These are phyloP conservation scores for Drosophila tani DNA, from an alignment of 1,140 invertebrate species.

Conservation along the genomic window DNA sequence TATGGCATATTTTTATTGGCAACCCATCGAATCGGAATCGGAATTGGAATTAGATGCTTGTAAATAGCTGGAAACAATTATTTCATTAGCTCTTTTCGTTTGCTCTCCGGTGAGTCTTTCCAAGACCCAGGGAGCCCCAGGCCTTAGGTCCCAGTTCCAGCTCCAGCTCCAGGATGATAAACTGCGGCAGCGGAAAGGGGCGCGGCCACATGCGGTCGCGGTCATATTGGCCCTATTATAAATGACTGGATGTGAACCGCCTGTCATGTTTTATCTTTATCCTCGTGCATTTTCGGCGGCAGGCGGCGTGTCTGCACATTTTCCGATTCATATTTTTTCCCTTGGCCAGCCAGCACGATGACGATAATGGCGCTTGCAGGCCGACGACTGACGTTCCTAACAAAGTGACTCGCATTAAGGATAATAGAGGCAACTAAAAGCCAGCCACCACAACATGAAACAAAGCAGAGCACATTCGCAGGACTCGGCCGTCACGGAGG, in stretches of 20 bases:
- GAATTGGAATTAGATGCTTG: constrained; percentile 76
- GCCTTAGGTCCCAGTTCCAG: constrained; percentile 1
- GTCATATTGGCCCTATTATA: constrained; percentile 79
- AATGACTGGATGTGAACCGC: constrained; percentile 80
- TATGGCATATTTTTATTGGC: constrained; percentile 79
- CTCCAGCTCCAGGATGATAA: constrained; percentile 41
- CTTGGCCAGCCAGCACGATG: constrained; percentile 48
- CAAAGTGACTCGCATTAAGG: constrained; percentile 83
- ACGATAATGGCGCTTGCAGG: constrained; percentile 81
- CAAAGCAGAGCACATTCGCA: constrained; percentile 61
- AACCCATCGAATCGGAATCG: constrained; percentile 71
- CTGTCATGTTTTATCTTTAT: constrained; percentile 83
- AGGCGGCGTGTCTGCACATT: constrained; percentile 74
- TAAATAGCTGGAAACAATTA: constrained; percentile 75
- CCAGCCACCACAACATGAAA: constrained; percentile 72
- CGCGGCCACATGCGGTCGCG: constrained; percentile 60
- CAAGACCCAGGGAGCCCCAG: not conserved
- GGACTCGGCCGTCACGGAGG: constrained; percentile 25
- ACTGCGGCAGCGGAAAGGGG: constrained; percentile 20
- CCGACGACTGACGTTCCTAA: constrained; percentile 81
- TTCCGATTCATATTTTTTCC: constrained; percentile 63
- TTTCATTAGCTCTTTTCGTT: constrained; percentile 58
- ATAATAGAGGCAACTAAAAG: constrained; percentile 82
- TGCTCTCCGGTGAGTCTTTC: not conserved
- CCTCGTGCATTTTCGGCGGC: constrained; percentile 73